Evolutionary conservation across 2,797 vertebrate genomes (phyloP).

Genomic region (Spondyliosoma cantharus): DNA sequence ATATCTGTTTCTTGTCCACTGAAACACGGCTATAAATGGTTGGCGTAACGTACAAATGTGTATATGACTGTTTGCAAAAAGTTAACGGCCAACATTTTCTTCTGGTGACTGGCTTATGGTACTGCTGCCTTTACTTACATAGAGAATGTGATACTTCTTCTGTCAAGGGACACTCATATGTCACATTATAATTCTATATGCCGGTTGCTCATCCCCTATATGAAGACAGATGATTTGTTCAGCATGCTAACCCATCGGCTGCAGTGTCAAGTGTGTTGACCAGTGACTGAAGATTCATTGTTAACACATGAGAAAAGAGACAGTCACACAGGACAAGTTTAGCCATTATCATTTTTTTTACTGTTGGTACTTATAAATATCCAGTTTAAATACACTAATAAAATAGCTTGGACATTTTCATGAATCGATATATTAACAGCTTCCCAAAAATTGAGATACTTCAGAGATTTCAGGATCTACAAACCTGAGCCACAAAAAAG

Average conservation of each 20-base stretch:
- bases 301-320: conserved; percentile 13
- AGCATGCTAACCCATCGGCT: neutral
- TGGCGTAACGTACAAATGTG: too few species aligned
- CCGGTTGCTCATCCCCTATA: neutral
- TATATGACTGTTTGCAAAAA: too few species aligned
- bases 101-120: too few species aligned
- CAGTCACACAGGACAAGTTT: conserved; percentile 19
- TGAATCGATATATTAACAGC: conserved; percentile 72
- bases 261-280: too few species aligned
- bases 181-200: too few species aligned
- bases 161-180: too few species aligned
- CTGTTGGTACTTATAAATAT: conserved; percentile 91
- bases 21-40: too few species aligned
- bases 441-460: conserved; percentile 86
- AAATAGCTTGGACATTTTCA: conserved; percentile 88
- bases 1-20: too few species aligned
- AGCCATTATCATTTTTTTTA: conserved; percentile 70
- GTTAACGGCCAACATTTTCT: too few species aligned
- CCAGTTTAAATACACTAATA: conserved; percentile 90
- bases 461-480: conserved; percentile 75
- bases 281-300: neutral
- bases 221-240: neutral
- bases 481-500: conserved; percentile 81
- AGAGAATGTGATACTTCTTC: too few species aligned
- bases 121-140: too few species aligned